These are phyloP conservation scores for Ditula angustiorana DNA, from an alignment of 2,888 invertebrate species.

Conservation along the genomic window DNA sequence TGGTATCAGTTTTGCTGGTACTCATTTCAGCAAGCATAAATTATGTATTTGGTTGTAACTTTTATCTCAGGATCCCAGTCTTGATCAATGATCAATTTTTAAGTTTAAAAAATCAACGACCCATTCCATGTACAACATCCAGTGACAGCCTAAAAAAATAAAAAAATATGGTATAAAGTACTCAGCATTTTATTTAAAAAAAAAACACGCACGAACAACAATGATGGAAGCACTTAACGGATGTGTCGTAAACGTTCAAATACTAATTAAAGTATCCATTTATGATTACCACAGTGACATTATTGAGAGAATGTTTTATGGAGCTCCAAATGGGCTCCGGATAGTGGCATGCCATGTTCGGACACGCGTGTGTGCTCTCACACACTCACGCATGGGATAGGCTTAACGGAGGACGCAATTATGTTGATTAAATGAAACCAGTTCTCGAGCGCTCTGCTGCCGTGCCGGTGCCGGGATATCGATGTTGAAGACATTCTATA, in stretches of 20 bases:
- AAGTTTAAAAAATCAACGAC: too few species aligned
- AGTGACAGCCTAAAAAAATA: not conserved
- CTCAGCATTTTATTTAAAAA: not conserved
- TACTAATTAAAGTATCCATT: slow-evolving; percentile 14
- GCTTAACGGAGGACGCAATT: slow-evolving; percentile 82
- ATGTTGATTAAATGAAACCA: slow-evolving; percentile 84
- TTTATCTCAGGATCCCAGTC: not conserved
- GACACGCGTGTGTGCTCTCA: slow-evolving; percentile 53
- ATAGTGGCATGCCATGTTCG: slow-evolving; percentile 39
- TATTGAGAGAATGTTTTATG: slow-evolving; percentile 36
- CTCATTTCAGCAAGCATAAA: slow-evolving; percentile 12
- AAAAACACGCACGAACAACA: not conserved
- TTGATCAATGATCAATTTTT: not conserved
- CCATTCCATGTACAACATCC: too few species aligned
- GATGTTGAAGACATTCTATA: slow-evolving; percentile 63
- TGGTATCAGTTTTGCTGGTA: slow-evolving; percentile 43
- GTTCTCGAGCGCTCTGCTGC: slow-evolving; percentile 69
- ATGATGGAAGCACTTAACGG: not conserved
- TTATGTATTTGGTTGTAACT: not conserved
- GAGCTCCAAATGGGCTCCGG: slow-evolving; percentile 32
- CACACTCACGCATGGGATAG: slow-evolving; percentile 63
- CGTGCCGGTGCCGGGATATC: slow-evolving; percentile 60
- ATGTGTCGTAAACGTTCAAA: slow-evolving; percentile 11
- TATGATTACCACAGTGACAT: slow-evolving; percentile 29
- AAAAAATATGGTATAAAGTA: not conserved